These are phyloP conservation scores for Polylopha cassiicola DNA, from an alignment of 2,888 invertebrate genomes.

Conservation along the genomic window DNA sequence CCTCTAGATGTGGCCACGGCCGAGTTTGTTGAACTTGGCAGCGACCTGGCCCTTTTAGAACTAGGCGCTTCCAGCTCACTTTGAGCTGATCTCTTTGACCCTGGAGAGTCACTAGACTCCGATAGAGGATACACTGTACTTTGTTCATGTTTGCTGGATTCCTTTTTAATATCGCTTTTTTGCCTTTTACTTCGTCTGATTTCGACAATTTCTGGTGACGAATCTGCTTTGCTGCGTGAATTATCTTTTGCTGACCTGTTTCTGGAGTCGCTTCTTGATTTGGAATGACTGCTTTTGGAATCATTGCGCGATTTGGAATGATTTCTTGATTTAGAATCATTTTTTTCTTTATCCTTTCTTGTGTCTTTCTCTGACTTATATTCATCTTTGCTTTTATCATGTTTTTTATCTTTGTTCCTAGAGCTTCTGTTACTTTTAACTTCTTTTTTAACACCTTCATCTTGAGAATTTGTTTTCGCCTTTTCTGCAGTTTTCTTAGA, in stretches of 20 bases:
- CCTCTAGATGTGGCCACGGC: slow-evolving; percentile 40
- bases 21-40: slow-evolving; percentile 25
- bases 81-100: slow-evolving; percentile 39
- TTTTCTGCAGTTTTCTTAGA: slow-evolving; percentile 7
- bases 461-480: slow-evolving; percentile 9
- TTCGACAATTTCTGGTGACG: slow-evolving; percentile 34
- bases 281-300: slow-evolving; percentile 7
- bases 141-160: slow-evolving; percentile 35
- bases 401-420: slow-evolving; percentile 20
- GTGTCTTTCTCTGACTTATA: slow-evolving; percentile 8
- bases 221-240: slow-evolving; percentile 21
- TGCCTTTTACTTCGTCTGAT: slow-evolving; percentile 52
- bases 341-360: slow-evolving; percentile 24
- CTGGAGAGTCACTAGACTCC: slow-evolving; percentile 45
- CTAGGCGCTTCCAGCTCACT: slow-evolving; percentile 35
- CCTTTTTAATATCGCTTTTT: slow-evolving; percentile 33
- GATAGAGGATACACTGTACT: slow-evolving; percentile 53
- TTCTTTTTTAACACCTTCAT: slow-evolving; percentile 1
- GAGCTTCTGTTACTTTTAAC: slow-evolving; percentile 23
- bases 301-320: background rate
- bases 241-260: slow-evolving; percentile 21
- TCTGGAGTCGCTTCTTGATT: slow-evolving; percentile 12
- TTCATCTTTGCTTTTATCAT: slow-evolving; percentile 19
- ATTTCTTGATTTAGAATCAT: slow-evolving; percentile 10
- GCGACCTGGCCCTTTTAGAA: slow-evolving; percentile 41